Percentiles rank a stretch among this genome's conserved stretches.
These are phyloP conservation scores for Danaus plexippus DNA, from an alignment of 1,140 invertebrate genomes.

Conservation along the genomic window DNA sequence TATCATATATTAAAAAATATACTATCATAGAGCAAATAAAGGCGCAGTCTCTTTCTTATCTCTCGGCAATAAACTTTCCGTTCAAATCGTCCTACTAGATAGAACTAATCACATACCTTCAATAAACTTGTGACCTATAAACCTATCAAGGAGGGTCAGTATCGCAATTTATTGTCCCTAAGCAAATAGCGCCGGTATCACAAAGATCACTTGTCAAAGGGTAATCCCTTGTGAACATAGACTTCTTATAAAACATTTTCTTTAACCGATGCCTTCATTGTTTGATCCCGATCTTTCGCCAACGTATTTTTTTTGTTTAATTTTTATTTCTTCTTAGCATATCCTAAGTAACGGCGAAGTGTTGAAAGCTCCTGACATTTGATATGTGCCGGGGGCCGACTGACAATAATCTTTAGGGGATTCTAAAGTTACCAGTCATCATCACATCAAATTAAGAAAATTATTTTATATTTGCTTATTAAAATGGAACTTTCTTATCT, in stretches of 20 bases:
- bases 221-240: slow-evolving; percentile 47
- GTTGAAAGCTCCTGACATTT: slow-evolving; percentile 16
- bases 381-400: slow-evolving; percentile 4
- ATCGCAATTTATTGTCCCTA: slow-evolving; percentile 53
- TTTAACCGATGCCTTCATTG: slow-evolving; percentile 2
- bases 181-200: slow-evolving; percentile 38
- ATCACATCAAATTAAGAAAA: neutral
- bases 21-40: too few relatives aligned
- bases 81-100: too few relatives aligned
- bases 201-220: slow-evolving; percentile 43
- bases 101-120: slow-evolving; percentile 12
- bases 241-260: slow-evolving; percentile 31
- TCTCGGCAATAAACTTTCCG: too few relatives aligned
- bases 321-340: neutral
- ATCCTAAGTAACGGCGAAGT: slow-evolving; percentile 5
- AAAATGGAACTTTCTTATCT: too few relatives aligned
- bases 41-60: too few relatives aligned
- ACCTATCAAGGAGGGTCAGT: slow-evolving; percentile 44
- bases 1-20: too few relatives aligned
- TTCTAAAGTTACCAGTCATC: slow-evolving; percentile 4
- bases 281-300: too few relatives aligned
- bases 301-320: too few relatives aligned
- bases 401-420: slow-evolving; percentile 4
- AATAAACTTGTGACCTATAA: slow-evolving; percentile 33
- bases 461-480: too few relatives aligned